Percentiles rank a stretch among this genome's conserved stretches.
phyloP scores from a whole-genome alignment of 2,113 vertebrate species.

The human region DNA sequence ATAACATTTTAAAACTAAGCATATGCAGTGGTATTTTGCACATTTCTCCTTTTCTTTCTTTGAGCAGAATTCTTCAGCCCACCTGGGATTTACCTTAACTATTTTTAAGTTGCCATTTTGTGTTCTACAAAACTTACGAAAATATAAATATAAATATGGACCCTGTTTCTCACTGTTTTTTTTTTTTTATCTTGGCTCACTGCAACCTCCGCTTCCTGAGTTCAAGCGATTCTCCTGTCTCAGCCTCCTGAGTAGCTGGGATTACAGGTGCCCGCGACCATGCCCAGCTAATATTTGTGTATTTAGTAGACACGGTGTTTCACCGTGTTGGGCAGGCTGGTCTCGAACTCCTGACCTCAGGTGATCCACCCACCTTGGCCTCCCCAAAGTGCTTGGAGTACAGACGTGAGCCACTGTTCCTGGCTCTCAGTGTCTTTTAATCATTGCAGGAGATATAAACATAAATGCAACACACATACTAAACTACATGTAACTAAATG shows the following conservation, averaged over 20 bases:
- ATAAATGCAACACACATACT: not conserved
- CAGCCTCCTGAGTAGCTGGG: no score
- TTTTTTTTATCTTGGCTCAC: no score
- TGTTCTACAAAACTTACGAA: not conserved
- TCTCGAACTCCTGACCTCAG: no score
- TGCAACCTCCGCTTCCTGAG: no score
- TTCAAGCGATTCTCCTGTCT: no score
- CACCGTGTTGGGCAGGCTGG: no score
- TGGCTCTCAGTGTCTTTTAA: not conserved
- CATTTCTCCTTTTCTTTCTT: not conserved
- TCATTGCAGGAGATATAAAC: not conserved
- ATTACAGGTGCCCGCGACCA: no score
- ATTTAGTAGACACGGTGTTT: no score
- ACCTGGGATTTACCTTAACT: not conserved
- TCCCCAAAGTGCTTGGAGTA: no score
- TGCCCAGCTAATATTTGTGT: no score
- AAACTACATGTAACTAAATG: not conserved
- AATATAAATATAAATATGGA: not conserved
- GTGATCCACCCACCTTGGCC: no score
- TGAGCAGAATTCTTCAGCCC: not conserved
- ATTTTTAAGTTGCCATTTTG: not conserved
- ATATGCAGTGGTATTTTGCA: not conserved
- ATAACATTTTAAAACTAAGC: not conserved
- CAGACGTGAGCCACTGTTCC: no score
- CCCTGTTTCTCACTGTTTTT: not conserved